Conservation (phyloP, 2,797 vertebrate genomes). For the Otus scops region DNA sequence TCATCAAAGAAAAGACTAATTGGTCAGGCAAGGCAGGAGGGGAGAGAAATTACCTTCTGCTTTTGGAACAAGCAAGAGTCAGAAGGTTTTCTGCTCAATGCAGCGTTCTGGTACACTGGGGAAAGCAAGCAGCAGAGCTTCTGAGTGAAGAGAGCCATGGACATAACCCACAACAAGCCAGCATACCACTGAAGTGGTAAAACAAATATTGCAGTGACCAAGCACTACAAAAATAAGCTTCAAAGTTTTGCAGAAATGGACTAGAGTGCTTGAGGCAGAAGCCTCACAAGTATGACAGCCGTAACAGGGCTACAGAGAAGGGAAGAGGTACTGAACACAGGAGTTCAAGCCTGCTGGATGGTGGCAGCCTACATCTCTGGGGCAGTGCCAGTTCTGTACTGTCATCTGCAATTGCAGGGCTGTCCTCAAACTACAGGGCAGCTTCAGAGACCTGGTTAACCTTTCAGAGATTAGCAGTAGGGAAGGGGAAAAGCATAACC, state of each 20-base stretch:
- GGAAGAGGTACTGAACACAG: not conserved
- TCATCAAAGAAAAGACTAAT: not conserved
- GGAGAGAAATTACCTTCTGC: not conserved
- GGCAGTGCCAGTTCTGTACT: not conserved
- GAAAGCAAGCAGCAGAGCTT: not conserved
- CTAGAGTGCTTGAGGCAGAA: not conserved
- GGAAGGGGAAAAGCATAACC: not conserved
- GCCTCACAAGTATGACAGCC: not conserved
- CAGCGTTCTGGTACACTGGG: not conserved
- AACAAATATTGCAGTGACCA: not conserved
- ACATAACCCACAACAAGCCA: not conserved
- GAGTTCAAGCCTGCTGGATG: not conserved
- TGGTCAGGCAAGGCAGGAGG: not conserved
- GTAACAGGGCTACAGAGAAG: rapidly evolving
- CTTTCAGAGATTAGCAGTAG: not conserved
- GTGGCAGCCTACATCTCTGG: not conserved
- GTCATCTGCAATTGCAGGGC: not conserved
- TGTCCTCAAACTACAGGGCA: not conserved
- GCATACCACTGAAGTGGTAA: not conserved
- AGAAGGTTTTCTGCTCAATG: not conserved
- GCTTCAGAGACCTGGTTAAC: not conserved
- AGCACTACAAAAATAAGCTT: not conserved
- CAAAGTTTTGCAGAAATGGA: not conserved
- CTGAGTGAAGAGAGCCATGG: not conserved
- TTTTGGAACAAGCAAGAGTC: not conserved